Conservation (phyloP, 1,140 invertebrate species). For the Paralvinella palmiformis region DNA sequence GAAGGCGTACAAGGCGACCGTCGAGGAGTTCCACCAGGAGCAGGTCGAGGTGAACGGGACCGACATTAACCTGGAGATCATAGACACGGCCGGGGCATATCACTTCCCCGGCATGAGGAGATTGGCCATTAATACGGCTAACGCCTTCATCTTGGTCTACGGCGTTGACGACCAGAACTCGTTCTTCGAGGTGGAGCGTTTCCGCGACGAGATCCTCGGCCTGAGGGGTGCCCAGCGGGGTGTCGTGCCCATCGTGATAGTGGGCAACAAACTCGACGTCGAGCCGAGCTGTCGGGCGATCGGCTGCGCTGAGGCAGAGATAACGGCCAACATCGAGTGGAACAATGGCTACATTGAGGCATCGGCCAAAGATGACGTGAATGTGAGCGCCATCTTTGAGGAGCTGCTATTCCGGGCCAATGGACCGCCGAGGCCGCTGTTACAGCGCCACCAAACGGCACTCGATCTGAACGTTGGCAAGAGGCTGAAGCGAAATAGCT, state of each 20-base stretch:
- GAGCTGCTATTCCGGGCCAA: constrained; percentile 80
- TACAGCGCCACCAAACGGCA: too few species aligned
- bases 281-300: constrained; percentile 52
- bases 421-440: too few species aligned
- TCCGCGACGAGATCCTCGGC: constrained; percentile 1
- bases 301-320: background rate
- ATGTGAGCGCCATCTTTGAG: constrained; percentile 64
- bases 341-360: constrained; percentile 71
- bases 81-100: constrained; percentile 89
- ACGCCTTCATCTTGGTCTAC: constrained; percentile 55
- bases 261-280: constrained; percentile 11
- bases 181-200: constrained; percentile 16
- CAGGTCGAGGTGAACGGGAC: constrained; percentile 45
- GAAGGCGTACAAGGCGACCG: constrained; percentile 97
- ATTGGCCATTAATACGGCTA: constrained; percentile 90
- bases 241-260: constrained; percentile 10
- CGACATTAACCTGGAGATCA: constrained; percentile 10
- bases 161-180: constrained; percentile 46
- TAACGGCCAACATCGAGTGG: constrained; percentile 10
- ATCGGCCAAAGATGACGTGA: constrained; percentile 79
- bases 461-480: too few species aligned
- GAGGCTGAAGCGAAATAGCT: too few species aligned
- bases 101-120: constrained; percentile 99
- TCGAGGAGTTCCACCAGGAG: constrained; percentile 53
- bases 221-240: background rate